Evolutionary conservation across 2,113 vertebrate species (phyloP).

Genomic region (Notechis scutatus): DNA sequence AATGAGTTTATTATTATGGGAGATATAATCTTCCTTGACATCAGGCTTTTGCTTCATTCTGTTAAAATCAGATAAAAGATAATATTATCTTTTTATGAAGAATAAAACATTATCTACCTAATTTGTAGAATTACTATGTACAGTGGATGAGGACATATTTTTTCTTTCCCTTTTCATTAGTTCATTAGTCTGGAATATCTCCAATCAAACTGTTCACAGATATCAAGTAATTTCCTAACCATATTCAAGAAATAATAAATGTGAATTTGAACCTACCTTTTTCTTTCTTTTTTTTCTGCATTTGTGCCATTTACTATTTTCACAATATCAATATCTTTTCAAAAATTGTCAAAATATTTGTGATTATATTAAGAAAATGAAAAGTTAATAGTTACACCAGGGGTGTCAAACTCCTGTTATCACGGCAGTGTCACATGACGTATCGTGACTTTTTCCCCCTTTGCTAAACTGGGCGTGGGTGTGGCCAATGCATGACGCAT

Average conservation of each 20-base stretch:
- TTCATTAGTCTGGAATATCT: neutral
- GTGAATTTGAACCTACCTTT: neutral
- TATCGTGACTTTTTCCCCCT: too few species aligned
- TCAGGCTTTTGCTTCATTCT: neutral
- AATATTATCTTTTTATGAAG: neutral
- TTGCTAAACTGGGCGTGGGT: too few species aligned
- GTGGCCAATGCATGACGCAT: too few species aligned
- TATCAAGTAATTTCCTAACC: constrained; percentile 1
- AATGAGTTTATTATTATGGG: neutral
- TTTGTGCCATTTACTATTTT: neutral
- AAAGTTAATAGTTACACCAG: neutral
- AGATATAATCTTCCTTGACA: neutral
- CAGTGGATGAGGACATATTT: neutral
- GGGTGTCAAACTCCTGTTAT: too few species aligned
- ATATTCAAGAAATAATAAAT: constrained; percentile 7
- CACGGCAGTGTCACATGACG: too few species aligned
- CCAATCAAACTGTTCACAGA: constrained; percentile 12
- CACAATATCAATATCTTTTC: neutral
- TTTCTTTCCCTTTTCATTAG: neutral
- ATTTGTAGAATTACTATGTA: neutral
- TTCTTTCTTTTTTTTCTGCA: neutral
- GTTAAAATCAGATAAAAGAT: neutral
- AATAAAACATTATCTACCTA: neutral
- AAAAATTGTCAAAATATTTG: neutral
- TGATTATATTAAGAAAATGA: neutral